Evolutionary conservation across 2,888 invertebrate species (phyloP).

Genomic region (Chymomyza caudatula): DNA sequence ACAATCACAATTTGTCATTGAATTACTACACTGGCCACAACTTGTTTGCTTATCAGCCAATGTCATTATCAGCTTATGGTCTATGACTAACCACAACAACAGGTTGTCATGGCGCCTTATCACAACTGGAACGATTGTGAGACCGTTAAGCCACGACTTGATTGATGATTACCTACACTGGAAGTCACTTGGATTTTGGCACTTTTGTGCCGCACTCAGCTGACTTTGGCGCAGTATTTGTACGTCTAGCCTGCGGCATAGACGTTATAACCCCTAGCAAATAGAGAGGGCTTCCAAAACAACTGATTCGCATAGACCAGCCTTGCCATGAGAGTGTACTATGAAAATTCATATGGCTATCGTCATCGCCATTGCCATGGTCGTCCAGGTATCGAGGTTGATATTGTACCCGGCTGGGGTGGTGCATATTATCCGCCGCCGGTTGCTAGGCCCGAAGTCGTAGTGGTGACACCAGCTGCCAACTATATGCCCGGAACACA

Average conservation of each 20-base stretch:
- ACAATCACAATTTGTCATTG: background rate
- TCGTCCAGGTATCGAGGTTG: constrained; percentile 72
- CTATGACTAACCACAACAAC: background rate
- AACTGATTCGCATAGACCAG: background rate
- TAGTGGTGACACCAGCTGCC: constrained; percentile 52
- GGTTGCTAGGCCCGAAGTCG: constrained; percentile 56
- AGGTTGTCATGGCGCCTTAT: background rate
- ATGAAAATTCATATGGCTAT: constrained; percentile 63
- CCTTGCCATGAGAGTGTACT: constrained; percentile 51
- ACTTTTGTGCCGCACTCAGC: background rate
- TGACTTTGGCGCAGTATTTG: background rate
- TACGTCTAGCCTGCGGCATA: constrained; percentile 20
- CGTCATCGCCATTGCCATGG: constrained; percentile 62
- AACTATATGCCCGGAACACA: constrained; percentile 43
- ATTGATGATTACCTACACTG: background rate
- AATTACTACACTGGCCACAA: background rate
- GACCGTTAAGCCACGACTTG: background rate
- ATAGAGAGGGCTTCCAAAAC: background rate
- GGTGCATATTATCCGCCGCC: constrained; percentile 61
- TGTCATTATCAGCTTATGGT: background rate
- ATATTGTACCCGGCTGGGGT: constrained; percentile 62
- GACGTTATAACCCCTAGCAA: background rate
- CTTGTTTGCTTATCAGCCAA: background rate
- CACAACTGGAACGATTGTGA: background rate
- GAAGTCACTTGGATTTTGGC: background rate